These are phyloP conservation scores for Meloidogyne hapla DNA, from an alignment of 1,140 invertebrate genomes.

Conservation along the genomic window DNA sequence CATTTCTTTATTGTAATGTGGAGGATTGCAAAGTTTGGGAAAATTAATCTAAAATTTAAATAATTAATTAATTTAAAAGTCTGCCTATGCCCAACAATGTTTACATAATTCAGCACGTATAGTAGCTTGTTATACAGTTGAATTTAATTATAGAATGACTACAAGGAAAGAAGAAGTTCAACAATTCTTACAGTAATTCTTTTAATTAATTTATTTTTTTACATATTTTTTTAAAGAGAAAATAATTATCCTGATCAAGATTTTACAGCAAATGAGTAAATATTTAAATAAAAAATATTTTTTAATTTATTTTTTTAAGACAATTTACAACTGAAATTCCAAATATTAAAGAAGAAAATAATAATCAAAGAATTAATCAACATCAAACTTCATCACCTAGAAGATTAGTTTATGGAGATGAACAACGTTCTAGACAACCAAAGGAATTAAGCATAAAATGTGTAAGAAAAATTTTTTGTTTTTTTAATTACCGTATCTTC, in stretches of 20 bases:
- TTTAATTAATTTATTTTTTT: neutral
- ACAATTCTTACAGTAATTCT: constrained; percentile 11
- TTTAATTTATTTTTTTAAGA: neutral
- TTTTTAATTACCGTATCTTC: neutral
- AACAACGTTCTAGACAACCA: constrained; percentile 15
- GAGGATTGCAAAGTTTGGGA: constrained; percentile 49
- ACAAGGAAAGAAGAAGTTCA: constrained; percentile 34
- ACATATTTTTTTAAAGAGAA: constrained; percentile 39
- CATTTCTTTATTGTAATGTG: constrained; percentile 61
- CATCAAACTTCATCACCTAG: neutral
- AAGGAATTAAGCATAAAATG: constrained; percentile 18
- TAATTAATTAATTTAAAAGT: constrained; percentile 38
- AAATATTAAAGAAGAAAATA: neutral
- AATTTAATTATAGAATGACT: constrained; percentile 64
- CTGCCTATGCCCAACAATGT: constrained; percentile 63
- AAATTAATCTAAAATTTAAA: constrained; percentile 1
- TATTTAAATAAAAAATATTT: neutral
- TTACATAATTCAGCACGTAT: constrained; percentile 62
- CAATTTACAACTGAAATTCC: neutral
- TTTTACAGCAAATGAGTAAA: constrained; percentile 7
- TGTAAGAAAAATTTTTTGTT: constrained; percentile 11
- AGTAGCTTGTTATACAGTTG: constrained; percentile 62
- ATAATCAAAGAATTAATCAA: neutral
- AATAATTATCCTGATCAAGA: constrained; percentile 63
- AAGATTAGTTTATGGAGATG: constrained; percentile 19